Conservation (phyloP, 37 sponge, comb jelly and placozoan species). For the Sycon ciliatum region DNA sequence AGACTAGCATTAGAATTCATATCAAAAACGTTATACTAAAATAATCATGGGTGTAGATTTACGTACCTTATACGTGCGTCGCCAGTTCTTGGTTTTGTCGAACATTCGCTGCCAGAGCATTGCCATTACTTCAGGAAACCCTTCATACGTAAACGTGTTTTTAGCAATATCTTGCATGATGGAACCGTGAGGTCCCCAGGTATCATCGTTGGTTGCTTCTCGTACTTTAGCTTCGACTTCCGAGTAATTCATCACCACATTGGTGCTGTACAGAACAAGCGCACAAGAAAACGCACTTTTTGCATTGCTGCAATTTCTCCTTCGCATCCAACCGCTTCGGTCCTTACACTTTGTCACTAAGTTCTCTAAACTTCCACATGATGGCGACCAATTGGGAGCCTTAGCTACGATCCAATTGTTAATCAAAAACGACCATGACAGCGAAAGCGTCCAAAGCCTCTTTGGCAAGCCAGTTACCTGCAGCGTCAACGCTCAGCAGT, state of each 20-base stretch:
- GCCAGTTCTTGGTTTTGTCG: conserved; percentile 89
- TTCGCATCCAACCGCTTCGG: too few species aligned
- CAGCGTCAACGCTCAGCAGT: too few species aligned
- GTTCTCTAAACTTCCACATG: conserved; percentile 28
- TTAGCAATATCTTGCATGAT: conserved; percentile 85
- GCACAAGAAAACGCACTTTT: neutral
- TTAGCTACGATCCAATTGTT: too few species aligned
- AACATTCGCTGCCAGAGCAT: conserved; percentile 99
- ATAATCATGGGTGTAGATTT: too few species aligned
- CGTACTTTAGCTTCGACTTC: conserved; percentile 91
- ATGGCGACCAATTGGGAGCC: too few species aligned
- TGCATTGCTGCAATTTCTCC: too few species aligned
- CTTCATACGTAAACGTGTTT: conserved; percentile 91
- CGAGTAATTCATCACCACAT: conserved; percentile 99
- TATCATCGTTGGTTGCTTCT: conserved; percentile 97
- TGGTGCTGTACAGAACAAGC: conserved; percentile 64
- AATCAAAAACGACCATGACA: too few species aligned
- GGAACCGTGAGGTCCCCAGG: conserved; percentile 92
- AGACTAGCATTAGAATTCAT: neutral
- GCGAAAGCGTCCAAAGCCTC: too few species aligned
- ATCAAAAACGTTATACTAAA: neutral
- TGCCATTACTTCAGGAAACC: conserved; percentile 91
- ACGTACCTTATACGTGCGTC: conserved; percentile 92
- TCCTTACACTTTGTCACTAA: conserved; percentile 38
- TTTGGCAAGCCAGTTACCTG: too few species aligned